Evolutionary conservation across 2,888 invertebrate species (phyloP).

Genomic region (Chydorus sphaericus): DNA sequence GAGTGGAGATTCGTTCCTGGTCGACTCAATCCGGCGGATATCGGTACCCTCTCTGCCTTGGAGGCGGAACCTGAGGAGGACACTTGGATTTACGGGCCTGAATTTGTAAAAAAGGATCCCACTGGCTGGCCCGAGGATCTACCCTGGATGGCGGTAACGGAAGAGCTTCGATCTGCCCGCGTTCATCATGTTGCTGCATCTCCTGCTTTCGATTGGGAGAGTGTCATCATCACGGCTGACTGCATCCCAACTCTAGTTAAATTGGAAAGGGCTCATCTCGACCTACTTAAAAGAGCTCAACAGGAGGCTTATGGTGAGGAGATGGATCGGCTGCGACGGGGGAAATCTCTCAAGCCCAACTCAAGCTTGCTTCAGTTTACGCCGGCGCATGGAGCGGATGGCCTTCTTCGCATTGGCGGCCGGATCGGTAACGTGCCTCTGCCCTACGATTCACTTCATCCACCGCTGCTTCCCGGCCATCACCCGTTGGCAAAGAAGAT

Average conservation of each 20-base stretch:
- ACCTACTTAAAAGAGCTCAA: conserved; percentile 1
- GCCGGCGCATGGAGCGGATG: conserved; percentile 20
- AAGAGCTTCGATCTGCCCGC: background rate
- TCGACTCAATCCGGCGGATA: background rate
- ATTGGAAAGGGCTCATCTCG: background rate
- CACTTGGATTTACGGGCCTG: background rate
- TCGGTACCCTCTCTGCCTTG: background rate
- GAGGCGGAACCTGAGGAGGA: background rate
- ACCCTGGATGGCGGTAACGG: conserved; percentile 1
- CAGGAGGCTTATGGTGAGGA: background rate
- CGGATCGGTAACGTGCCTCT: background rate
- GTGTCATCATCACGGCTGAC: background rate
- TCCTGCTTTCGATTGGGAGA: background rate
- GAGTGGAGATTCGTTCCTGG: conserved; percentile 7
- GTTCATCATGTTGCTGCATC: background rate
- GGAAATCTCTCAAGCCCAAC: background rate
- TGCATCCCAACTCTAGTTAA: background rate
- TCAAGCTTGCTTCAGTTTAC: background rate
- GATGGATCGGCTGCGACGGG: background rate
- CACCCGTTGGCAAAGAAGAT: conserved; percentile 2
- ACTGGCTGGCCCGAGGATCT: conserved; percentile 3
- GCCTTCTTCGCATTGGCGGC: conserved; percentile 12
- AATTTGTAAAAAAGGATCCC: background rate
- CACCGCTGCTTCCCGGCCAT: background rate
- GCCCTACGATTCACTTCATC: conserved; percentile 4